Base-by-base conservation (phyloP, 2,888 invertebrate species). In the Dryadula phaetusa region DNA sequence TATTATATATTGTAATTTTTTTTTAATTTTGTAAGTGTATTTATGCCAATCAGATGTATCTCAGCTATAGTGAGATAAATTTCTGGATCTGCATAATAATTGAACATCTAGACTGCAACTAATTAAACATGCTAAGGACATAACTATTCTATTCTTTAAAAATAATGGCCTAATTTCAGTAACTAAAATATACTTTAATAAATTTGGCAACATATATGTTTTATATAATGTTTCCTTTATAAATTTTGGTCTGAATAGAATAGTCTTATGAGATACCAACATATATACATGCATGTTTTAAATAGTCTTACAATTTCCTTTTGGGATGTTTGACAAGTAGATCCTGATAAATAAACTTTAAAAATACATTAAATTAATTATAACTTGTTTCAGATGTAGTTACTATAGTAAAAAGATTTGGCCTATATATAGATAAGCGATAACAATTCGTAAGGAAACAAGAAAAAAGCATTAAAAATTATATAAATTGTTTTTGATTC, bases 261-360 rank as follows among this genome's bases (percentile, higher is more conserved):
- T 82, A 80, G 79, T 79, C 71, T 70, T 22, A 18, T 42, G 49
- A 71, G 62, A 69, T 72, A 71, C 74, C 66, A 72, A 66, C 34
- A 66, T 52, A 54, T 20, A 74, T 69, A 66, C 75, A 73, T 67
- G 72, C 84, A 82, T 77, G 76, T 69, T 64, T 69, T 72, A 66
- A 77, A 70, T 69, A 71, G 76, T 77, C 86, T 86, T 86, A 86
- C 85, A 67, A 60, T 74, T 75, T 70, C 69, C 71, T 73, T 67
- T 73, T 76, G 73, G 71, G 76, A 71, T 46, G 74, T n/a, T n/a
- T n/a, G 72, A 77, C 69, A 76, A 76, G 79, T 69, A 63, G 75
- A 74, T 61, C 74, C 78, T 79, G 72, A 72, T 73, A 75, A 75
- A 77, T 76, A 71, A 71, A 71, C 73, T 68, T 62, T 47, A 64